Base-by-base conservation (phyloP, 2,888 invertebrate genomes). In the Heteromurus nitidus region DNA sequence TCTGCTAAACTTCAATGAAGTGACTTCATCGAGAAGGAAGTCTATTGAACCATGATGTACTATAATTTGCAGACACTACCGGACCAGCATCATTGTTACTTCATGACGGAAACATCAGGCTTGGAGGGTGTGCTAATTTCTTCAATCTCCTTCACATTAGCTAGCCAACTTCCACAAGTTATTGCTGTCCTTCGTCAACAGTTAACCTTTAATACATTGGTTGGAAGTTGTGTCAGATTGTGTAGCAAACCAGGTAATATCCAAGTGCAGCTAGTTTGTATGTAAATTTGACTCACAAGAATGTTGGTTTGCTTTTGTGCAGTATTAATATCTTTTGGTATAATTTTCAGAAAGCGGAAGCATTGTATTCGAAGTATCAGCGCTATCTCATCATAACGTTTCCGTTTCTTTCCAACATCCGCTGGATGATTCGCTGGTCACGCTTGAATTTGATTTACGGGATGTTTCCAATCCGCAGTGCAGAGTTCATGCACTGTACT, bases 81-180 rank as follows among this genome's bases (percentile, higher is more conserved):
- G 0, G 97, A 97, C 89, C 97, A 98, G 89, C 94, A 93, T 79
- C 98, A 98, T 89, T 96, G 96, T 88, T 98, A 97, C 90, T 96
- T 96, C 89, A 92, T 98, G 90, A 96, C 96, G 28, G 95, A 96
- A 89, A 93, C 93, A 84, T 92, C 92, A 84, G 92, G 92, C 30
- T 90, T 95, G 89, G 93, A 94, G 84, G 96, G 95, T 5, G 92
- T 94, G 85, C 89, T 94, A 87, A 93, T 96, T 67, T 91, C 92
- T 67, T 94, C 93, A 83, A 94, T 98, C 77, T 96, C 97, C 0
- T 98, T 98, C 90, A 96, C 96, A 0, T 97, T 97, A 90, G 97
- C 98, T 1, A 93, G 95, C 7, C 96, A 97, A 89, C 96, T 97
- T 80, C 94, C 97, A 64, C 94, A 94, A 88, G 95, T 98, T 87